Evolutionary conservation across 2,797 vertebrate species (phyloP), one percentile per base, ranked within the genome.

Genomic region (Aldrovandia affinis): DNA sequence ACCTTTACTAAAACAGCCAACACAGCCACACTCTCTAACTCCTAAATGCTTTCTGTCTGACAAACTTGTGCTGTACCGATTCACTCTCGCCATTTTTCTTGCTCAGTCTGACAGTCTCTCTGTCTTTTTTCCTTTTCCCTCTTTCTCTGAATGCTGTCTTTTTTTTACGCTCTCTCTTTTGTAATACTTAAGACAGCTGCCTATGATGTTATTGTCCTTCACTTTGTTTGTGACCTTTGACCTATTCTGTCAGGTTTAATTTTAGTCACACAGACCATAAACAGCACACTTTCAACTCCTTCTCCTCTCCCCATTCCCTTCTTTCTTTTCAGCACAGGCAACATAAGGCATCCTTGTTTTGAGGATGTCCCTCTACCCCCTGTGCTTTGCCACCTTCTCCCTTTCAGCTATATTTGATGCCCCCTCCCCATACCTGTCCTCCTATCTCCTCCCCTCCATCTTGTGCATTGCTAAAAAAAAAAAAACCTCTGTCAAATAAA

Each of bases 151-250:
- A 3, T n/a, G 5, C 39, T 25, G n/a, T 20, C 70, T 39, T 14
- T 70, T 12, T 22, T 30, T 39, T 28, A 14, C 61, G 39, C 36
- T 47, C 70, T 47, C 70, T 44, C 70, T 75, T 75, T 75, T 75
- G 42, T 75, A 44, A 75, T 75, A 75, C 42, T 75, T 42, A 42
- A n/a, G 42, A 75, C 70, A 75, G 70, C 70, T 75, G 70, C 70
- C 70, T 10, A 75, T 75, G 70, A 75, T 75, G 70, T 75, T 39
- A 75, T 47, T 75, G 42, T 75, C 70, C 70, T n/a, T 75, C 78
- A 80, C 44, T 52, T n/a, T 52, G 47, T 52, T 20, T 44, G 47
- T 52, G 47, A 80, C 78, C 47, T 57, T 52, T 44, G 7, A 52
- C 47, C 78, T 52, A 36, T 54, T 39, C 28, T 30, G 78, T 55